A percentile compares a stretch with the other conserved stretches of the same genome.
Evolutionary conservation across 37 sponge, comb jelly and placozoan species (phyloP).

Genomic region (Cliona cf. orientalis): DNA sequence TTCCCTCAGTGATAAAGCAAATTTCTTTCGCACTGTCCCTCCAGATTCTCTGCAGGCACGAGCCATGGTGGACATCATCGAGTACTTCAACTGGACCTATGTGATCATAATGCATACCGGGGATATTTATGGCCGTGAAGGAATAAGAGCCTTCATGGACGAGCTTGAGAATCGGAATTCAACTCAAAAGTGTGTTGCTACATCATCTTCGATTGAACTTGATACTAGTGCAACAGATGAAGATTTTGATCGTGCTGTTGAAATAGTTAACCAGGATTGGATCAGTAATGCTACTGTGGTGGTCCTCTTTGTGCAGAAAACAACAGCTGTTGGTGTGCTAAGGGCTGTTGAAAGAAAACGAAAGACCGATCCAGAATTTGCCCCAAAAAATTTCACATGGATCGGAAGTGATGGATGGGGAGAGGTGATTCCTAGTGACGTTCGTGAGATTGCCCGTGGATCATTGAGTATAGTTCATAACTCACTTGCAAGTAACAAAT

Average conservation of each 20-base stretch:
- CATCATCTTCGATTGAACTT: neutral
- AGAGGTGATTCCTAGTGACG: constrained; percentile 8
- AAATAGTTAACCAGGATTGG: constrained; percentile 4
- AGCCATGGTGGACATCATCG: constrained; percentile 73
- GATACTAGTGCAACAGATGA: neutral
- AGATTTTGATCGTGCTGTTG: constrained; percentile 7
- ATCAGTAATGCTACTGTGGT: constrained; percentile 51
- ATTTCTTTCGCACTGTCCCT: constrained; percentile 81
- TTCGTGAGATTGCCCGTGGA: constrained; percentile 16
- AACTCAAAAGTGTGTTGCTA: constrained; percentile 15
- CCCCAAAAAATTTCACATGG: constrained; percentile 44
- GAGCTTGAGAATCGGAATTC: constrained; percentile 1
- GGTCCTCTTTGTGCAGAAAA: constrained; percentile 56
- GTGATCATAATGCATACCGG: constrained; percentile 29
- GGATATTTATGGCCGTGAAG: constrained; percentile 61
- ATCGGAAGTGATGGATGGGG: constrained; percentile 85
- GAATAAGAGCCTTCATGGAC: constrained; percentile 33
- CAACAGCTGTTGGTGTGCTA: constrained; percentile 17
- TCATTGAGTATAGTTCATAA: constrained; percentile 41
- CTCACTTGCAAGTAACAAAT: neutral
- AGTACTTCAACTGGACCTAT: constrained; percentile 71
- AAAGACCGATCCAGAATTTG: neutral
- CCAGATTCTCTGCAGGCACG: constrained; percentile 77
- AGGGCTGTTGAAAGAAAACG: constrained; percentile 6
- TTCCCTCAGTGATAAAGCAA: constrained; percentile 66